A percentile compares a stretch with the other conserved stretches of the same genome.
These are phyloP conservation scores for Muscicapa adusta DNA, from an alignment of 2,113 vertebrate species.

Conservation along the genomic window DNA sequence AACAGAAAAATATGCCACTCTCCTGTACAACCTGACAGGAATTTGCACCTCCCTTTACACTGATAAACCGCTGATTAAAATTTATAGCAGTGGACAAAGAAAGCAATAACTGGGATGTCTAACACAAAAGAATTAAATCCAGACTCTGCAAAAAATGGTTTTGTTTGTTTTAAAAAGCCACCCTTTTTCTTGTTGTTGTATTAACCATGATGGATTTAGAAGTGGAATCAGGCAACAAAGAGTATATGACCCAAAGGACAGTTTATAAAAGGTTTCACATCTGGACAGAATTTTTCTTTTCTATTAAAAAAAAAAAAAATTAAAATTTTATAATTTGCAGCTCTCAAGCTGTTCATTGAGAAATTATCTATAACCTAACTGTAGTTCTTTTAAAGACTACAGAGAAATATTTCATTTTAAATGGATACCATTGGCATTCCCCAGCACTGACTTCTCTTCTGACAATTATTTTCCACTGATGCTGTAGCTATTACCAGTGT, in stretches of 20 bases:
- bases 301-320: not conserved
- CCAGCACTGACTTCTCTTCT: not conserved
- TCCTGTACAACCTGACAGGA: not conserved
- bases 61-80: too few species aligned
- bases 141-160: not conserved
- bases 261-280: not conserved
- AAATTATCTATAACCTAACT: not conserved
- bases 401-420: slow-evolving; percentile 10
- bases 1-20: not conserved
- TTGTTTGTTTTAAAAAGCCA: not conserved
- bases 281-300: not conserved
- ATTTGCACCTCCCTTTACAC: not conserved
- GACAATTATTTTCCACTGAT: slow-evolving; percentile 26
- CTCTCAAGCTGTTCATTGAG: slow-evolving; percentile 8
- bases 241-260: not conserved
- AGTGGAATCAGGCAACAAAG: not conserved
- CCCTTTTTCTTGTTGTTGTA: not conserved
- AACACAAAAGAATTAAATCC: not conserved
- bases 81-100: not conserved
- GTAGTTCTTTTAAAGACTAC: not conserved
- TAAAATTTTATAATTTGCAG: not conserved
- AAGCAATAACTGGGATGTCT: not conserved
- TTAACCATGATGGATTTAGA: not conserved
- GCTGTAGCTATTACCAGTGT: not conserved
- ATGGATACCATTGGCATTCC: not conserved